Evolutionary conservation across 2,797 vertebrate species (phyloP), one percentile per base, ranked within the genome.

Genomic region (Gymnothorax reevesii): DNA sequence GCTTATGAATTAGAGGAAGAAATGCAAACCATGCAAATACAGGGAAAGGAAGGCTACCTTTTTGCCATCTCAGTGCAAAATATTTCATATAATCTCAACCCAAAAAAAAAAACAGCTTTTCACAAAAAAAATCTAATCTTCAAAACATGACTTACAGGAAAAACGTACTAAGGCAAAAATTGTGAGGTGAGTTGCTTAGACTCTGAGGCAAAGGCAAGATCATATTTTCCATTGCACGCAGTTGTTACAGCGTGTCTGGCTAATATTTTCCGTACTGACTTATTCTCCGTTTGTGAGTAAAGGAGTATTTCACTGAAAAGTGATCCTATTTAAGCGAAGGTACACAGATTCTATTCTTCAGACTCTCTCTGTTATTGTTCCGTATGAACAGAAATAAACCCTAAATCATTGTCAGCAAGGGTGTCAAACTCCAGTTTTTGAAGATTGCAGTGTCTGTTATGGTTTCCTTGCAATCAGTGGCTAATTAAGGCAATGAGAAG

Each of bases 161-260:
- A 80, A 55, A n/a, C 9, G 33, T 42, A 0, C 7, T 54, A 6
- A 49, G 75, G 54, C 52, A 55, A n/a, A 2, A 55, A 22, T n/a
- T 80, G 52, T 55, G 77, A 55, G 49, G 20, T 80, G 77, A 54
- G 20, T 79, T 55, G 20, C 52, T 80, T 0, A 80, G 13, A 55
- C 9, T 80, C 5, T 54, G 25, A 75, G 52, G 73, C 42, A 49
- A 80, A 80, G 49, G 1, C 20, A 10, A 55, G 77, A 80, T 80
- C 49, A 80, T 55, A 80, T n/a, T 80, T 80, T 80, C 77, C 77
- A n/a, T 55, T n/a, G 49, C 73, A 49, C n/a, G 77, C 22, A 49
- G 77, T 80, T 1, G 52, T n/a, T n/a, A n/a, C 77, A 55, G 20
- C 2, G 52, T 22, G 52, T 0, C 49, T 0, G 1, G 77, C 20